Evolutionary conservation across 2,113 vertebrate genomes (phyloP).

Genomic region (Uropsilus gracilis): DNA sequence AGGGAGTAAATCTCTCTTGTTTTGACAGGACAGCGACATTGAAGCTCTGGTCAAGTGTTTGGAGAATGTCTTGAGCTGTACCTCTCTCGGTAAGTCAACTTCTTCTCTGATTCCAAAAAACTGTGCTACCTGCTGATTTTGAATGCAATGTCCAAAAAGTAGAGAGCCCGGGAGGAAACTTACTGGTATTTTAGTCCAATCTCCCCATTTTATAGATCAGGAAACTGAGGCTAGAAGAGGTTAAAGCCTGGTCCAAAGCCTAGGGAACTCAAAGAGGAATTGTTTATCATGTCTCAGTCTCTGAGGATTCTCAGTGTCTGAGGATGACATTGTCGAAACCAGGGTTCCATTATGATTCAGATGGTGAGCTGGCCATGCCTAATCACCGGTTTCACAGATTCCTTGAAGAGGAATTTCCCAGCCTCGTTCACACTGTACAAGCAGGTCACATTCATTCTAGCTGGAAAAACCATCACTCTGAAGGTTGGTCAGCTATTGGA

Average conservation of each 20-base stretch:
- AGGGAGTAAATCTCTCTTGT: constrained; percentile 37
- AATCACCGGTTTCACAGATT: neutral
- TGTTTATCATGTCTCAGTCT: neutral
- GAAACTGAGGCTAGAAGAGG: neutral
- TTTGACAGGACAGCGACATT: constrained; percentile 88
- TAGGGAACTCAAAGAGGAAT: neutral
- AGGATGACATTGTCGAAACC: neutral
- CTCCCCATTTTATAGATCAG: neutral
- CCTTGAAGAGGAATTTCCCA: neutral
- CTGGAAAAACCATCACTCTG: neutral
- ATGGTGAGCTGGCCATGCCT: neutral
- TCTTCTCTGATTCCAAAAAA: neutral
- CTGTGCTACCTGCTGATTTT: neutral
- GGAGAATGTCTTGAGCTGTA: constrained; percentile 86
- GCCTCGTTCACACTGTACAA: neutral
- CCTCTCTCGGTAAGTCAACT: constrained; percentile 81
- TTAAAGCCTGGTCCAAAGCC: neutral
- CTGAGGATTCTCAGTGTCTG: neutral
- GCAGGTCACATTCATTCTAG: neutral
- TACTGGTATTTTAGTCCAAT: neutral
- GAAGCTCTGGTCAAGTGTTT: constrained; percentile 89
- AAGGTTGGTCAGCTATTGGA: constrained; percentile 38
- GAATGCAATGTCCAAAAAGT: neutral
- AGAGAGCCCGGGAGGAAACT: neutral
- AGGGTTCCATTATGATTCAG: neutral